Evolutionary conservation across 2,113 vertebrate species (phyloP).

Genomic region (Eudorcas thomsonii): DNA sequence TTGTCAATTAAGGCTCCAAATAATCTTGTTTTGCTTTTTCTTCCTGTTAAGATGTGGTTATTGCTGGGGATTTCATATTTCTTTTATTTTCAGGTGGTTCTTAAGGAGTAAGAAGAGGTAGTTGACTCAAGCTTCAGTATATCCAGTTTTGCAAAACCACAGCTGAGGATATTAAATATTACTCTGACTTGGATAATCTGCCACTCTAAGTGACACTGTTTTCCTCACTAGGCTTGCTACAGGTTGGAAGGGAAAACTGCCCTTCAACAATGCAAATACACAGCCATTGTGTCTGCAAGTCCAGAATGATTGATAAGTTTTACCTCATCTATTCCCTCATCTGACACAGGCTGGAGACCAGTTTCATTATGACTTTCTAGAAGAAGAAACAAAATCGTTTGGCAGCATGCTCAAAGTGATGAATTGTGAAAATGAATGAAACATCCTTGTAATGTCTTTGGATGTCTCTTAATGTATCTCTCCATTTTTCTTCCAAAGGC

Average conservation of each 20-base stretch:
- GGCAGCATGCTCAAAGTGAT: neutral
- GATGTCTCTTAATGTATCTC: conserved; percentile 9
- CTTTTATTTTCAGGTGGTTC: neutral
- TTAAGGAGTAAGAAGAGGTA: neutral
- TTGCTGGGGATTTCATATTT: conserved; percentile 11
- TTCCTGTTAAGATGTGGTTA: neutral
- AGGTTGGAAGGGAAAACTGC: neutral
- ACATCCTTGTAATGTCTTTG: neutral
- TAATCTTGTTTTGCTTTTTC: neutral
- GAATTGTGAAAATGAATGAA: neutral
- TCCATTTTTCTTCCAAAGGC: neutral
- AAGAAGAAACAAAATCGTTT: conserved; percentile 44
- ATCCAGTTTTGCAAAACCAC: neutral
- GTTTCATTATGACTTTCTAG: conserved; percentile 35
- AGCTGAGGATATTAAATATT: neutral
- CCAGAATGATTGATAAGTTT: conserved; percentile 9
- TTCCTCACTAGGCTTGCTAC: neutral
- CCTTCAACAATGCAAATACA: neutral
- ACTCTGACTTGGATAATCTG: neutral
- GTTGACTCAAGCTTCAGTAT: neutral
- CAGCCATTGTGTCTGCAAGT: neutral
- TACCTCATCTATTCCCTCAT: neutral
- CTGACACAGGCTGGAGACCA: neutral
- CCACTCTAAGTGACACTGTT: neutral
- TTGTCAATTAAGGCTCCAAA: neutral